These are phyloP conservation scores for Peromyscus eremicus DNA, from an alignment of 2,797 vertebrate genomes.

Conservation along the genomic window DNA sequence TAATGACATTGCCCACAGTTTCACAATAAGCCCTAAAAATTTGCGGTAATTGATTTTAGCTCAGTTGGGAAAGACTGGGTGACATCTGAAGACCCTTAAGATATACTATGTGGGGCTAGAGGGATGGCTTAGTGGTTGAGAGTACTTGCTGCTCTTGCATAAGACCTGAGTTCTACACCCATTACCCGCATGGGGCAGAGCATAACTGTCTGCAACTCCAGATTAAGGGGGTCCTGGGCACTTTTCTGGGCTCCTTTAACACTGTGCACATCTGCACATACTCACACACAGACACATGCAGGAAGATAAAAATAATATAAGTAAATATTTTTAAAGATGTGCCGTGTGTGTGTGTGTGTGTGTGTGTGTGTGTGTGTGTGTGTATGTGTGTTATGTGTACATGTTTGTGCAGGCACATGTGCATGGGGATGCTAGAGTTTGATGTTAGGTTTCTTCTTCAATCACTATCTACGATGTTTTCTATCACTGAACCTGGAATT, in stretches of 20 bases:
- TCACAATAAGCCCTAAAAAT: background rate
- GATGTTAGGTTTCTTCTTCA: background rate
- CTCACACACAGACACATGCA: background rate
- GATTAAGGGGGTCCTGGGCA: background rate
- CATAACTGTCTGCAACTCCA: background rate
- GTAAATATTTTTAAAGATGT: background rate
- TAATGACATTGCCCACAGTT: background rate
- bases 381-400: background rate
- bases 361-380: too few relatives aligned
- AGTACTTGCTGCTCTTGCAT: background rate
- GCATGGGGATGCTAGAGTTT: background rate
- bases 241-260: background rate
- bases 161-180: background rate
- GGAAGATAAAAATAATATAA: background rate
- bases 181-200: background rate
- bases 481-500: background rate
- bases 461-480: background rate
- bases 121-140: background rate
- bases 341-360: background rate
- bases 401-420: background rate
- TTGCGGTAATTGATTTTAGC: constrained; percentile 1
- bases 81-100: background rate
- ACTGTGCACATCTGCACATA: too few relatives aligned
- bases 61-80: background rate
- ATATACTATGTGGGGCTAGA: background rate